Evolutionary conservation across 37 sponge, comb jelly and placozoan species (phyloP), one percentile per base, ranked within the genome.

Genomic region (Cliona cf. orientalis): DNA sequence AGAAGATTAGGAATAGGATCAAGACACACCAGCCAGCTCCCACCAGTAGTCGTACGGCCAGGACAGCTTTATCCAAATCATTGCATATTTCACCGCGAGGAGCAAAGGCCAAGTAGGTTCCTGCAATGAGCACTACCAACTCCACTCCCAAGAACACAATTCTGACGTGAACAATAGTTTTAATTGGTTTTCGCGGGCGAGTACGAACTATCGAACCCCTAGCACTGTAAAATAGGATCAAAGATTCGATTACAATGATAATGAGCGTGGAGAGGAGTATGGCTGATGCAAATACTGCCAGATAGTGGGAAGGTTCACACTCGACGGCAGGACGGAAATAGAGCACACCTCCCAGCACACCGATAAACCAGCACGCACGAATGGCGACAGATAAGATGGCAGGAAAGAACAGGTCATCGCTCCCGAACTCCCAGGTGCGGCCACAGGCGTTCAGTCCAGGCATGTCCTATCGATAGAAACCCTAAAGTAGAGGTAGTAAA

Each of bases 331-430:
- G 39, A 25, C 76, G 43, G 80, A 74, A 88, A 66, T 66, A 70
- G 2, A 74, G 46, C 5, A 84, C 67, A n/a, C 80, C 81, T 41
- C 67, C 67, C 7, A 88, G 34, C n/a, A 62, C 46, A 3, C 72
- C 57, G 23, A 92, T 0, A 0, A 88, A 58, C 82, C 85, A 84
- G 6, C 80, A 21, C 22, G 55, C 25, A 1, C 87, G 80, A 2
- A 86, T 31, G 2, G 44, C n/a, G 4, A 74, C 45, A 0, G 90
- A 46, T 3, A 39, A 39, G 34, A 86, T 0, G 5, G 71, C 84
- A 37, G 94, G 94, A 36, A 80, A 83, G 28, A 94, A 86, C 17
- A 94, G 59, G 42, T 94, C 94, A 80, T 94, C 94, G 28, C 91
- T 94, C 0, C 84, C 94, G 14, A 94, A 81, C 55, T 82, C 87